Conservation (phyloP, 2,113 vertebrate species). For the Gobius niger region DNA sequence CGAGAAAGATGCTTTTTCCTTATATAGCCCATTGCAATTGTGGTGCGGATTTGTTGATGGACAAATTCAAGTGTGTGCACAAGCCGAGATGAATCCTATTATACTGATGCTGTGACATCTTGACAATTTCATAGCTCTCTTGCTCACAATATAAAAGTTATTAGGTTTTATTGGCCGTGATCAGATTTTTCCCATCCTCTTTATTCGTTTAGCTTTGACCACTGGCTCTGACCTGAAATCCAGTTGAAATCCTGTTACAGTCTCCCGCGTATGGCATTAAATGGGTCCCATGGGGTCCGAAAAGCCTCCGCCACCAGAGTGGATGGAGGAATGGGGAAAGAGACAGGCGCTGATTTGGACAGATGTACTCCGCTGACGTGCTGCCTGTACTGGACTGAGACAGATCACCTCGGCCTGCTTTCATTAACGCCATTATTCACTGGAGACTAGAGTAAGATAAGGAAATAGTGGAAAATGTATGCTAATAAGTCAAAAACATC, state of each 20-base stretch:
- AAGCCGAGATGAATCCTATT: slow-evolving; percentile 41
- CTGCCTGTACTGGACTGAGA: slow-evolving; percentile 25
- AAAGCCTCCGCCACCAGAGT: slow-evolving; percentile 32
- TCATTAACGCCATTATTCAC: slow-evolving; percentile 50
- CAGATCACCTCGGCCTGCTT: slow-evolving; percentile 52
- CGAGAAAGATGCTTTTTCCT: neutral
- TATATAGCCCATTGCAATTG: neutral
- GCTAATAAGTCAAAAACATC: no score
- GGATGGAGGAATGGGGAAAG: slow-evolving; percentile 25
- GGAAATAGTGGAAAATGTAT: neutral
- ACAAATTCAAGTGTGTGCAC: neutral
- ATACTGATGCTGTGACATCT: slow-evolving; percentile 32
- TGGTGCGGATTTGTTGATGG: slow-evolving; percentile 7
- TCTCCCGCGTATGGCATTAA: slow-evolving; percentile 14
- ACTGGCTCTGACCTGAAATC: slow-evolving; percentile 56
- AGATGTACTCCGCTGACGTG: slow-evolving; percentile 37
- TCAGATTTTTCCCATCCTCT: slow-evolving; percentile 51
- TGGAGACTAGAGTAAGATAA: neutral
- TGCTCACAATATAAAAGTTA: slow-evolving; percentile 32
- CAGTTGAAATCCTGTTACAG: slow-evolving; percentile 63
- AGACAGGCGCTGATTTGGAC: slow-evolving; percentile 29
- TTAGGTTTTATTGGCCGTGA: slow-evolving; percentile 65
- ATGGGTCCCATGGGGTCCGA: slow-evolving; percentile 36
- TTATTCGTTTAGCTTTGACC: slow-evolving; percentile 56
- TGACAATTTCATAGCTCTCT: slow-evolving; percentile 22